Evolutionary conservation across 2,113 vertebrate genomes (phyloP), one percentile per base, ranked within the genome.

Genomic region (Halichoeres trimaculatus): DNA sequence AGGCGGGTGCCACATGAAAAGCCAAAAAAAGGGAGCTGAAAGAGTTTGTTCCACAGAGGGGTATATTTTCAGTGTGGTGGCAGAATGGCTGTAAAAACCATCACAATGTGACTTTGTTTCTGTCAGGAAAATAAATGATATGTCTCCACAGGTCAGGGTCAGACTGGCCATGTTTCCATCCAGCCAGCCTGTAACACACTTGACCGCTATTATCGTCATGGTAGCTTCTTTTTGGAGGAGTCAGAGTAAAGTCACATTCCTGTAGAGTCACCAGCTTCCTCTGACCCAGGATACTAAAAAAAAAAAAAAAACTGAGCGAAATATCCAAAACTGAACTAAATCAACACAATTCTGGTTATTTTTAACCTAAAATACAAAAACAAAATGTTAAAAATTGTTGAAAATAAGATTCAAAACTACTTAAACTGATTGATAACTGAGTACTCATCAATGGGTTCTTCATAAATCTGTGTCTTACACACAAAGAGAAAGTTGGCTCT

Each of bases 41-140:
- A 57, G 67, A 75, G 74, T 90, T 85, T 87, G 72, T 86, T 90
- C 85, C 87, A 86, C 71, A 19, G 56, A 80, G 51, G 60, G 70
- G 67, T 84, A 23, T 90, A 85, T 91, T 90, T 92, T 86, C 80
- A 68, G 78, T 80, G 40, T 36, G 36, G 54, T 67, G 61, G 67
- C 80, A 88, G 83, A 26, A 69, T 63, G 76, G 55, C 87, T 91
- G 87, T 67, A 75, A 85, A 90, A 85, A 81, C 66, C 88, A 84
- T 91, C 66, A 92, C 87, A 92, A 93, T 91, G 70, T 80, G 78
- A 85, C 76, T 80, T 84, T 90, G 84, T 90, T 74, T 83, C 66
- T 84, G 74, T 74, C 62, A 66, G 14, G 40, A 55, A 75, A 65
- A 78, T 6, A 81, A 85, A 85, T 80, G 51, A 85, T 56, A 85